These are phyloP conservation scores for Nomada fabriciana DNA, from an alignment of 2,888 invertebrate genomes.

Conservation along the genomic window DNA sequence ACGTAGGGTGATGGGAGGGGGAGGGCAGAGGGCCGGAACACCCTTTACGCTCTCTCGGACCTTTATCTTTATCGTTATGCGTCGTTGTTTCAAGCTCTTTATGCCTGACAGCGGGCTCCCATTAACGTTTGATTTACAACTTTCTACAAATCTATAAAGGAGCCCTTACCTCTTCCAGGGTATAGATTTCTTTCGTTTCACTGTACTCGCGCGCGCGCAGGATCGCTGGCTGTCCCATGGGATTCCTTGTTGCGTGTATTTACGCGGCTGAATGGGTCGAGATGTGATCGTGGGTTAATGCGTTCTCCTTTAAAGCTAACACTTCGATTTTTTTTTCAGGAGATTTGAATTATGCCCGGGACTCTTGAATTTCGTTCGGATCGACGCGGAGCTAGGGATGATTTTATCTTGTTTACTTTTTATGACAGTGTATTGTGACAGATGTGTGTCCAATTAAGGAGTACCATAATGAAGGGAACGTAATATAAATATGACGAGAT, in stretches of 20 bases:
- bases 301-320: constrained; percentile 13
- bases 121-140: constrained; percentile 84
- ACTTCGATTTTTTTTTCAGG: constrained; percentile 35
- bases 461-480: too few relatives aligned
- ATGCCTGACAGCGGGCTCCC: constrained; percentile 81
- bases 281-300: constrained; percentile 24
- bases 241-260: neutral
- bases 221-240: constrained; percentile 16
- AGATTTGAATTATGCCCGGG: constrained; percentile 24
- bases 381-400: neutral
- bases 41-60: constrained; percentile 71
- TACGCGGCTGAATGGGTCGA: neutral
- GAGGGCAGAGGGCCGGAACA: constrained; percentile 51
- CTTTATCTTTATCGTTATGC: constrained; percentile 83
- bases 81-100: constrained; percentile 83
- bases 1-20: neutral
- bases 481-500: too few relatives aligned
- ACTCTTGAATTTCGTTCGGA: neutral
- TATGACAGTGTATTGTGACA: too few relatives aligned
- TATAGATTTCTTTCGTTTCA: constrained; percentile 68
- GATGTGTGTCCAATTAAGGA: too few relatives aligned
- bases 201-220: neutral
- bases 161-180: constrained; percentile 71
- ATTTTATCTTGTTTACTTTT: too few relatives aligned
- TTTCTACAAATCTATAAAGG: constrained; percentile 84